Base-by-base conservation (phyloP, 2,888 invertebrate genomes). In the Acronicta aceris region DNA sequence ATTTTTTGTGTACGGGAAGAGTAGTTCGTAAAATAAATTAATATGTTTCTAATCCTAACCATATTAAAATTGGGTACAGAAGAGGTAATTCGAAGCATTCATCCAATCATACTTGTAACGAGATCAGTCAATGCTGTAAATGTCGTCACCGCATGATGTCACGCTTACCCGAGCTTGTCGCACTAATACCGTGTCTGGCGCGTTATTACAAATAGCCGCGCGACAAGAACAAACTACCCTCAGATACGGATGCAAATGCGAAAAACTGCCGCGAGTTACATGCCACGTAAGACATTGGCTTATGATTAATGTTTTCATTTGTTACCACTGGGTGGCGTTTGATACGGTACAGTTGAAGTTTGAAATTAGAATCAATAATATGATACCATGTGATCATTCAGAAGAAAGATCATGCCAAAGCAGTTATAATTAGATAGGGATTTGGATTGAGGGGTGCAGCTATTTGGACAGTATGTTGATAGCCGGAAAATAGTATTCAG, bases 161-260 rank as follows among this genome's bases (percentile, higher is more conserved):
- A 15, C 50, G 9, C 51, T 15, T 25, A 2, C 45, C 38, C 15
- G n/a, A 33, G 21, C 41, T 21, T 51, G 69, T 59, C 59, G 38
- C 38, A 33, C 52, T 59, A 58, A 52, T 45, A 59, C 38, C 50
- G 36, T 25, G 61, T 43, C 50, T 51, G 40, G 16, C 54, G 27
- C 13, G 48, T 40, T 57, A 48, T 71, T 70, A 67, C 47, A 71
- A 71, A 74, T 61, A 57, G 57, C 58, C 16, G 47, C 13, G 17
- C 48, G 54, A 38, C 55, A 33, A 38, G 48, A 62, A 67, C 64
- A 62, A 74, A 71, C 52, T 49, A 65, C 49, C 64, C 48, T 46
- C 46, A 71, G 71, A 74, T 71, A 71, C 49, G 50, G 67, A 75
- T 75, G 75, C 64, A 69, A 71, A 74, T 74, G 52, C 25, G 63